Evolutionary conservation across 2,113 vertebrate species (phyloP), one percentile per base, ranked within the genome.

Genomic region (Proterorhinus semilunaris): DNA sequence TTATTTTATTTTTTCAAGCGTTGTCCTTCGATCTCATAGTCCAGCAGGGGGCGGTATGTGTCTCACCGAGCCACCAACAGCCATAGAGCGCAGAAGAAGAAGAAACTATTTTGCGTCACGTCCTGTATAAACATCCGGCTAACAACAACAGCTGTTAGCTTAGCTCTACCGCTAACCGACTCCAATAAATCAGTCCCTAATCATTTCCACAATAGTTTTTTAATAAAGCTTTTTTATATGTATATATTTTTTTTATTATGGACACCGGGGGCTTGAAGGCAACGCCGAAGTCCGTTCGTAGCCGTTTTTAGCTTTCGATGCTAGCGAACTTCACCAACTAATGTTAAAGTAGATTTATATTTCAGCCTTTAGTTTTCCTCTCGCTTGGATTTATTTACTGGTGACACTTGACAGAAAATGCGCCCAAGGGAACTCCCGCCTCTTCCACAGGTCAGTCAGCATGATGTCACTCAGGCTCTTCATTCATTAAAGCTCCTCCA

Each of bases 391-490:
- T 46, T 48, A 63, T 1, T 6, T 46, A 9, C 73, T 43, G 6
- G n/a, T n/a, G n/a, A n/a, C n/a, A n/a, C n/a, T 8, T 44, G 7
- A 36, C 36, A 76, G 84, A 80, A 57, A 61, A 77, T 69, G 62
- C 79, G 75, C 59, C 44, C 75, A 66, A 89, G 89, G 70, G 90
- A 90, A 67, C 88, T 92, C 0, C 90, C 92, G 5, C 90, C 91
- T 21, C 74, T 91, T 15, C 87, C 89, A 6, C 90, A 89, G 84
- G 83, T 83, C 0, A 44, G 75, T 27, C 9, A 21, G 1, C 11
- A 36, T 36, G 27, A 36, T 3, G 27, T 36, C 27, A 36, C 27
- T 36, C 27, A 21, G 21, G 21, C 51, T 17, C n/a, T 49, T 11
- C 10, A 11, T 49, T 49, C 48, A 49, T 21, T 21, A 36, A 36